phyloP scores from a whole-genome alignment of 2,888 invertebrate species.

The Dryocosmus kuriphilus region DNA sequence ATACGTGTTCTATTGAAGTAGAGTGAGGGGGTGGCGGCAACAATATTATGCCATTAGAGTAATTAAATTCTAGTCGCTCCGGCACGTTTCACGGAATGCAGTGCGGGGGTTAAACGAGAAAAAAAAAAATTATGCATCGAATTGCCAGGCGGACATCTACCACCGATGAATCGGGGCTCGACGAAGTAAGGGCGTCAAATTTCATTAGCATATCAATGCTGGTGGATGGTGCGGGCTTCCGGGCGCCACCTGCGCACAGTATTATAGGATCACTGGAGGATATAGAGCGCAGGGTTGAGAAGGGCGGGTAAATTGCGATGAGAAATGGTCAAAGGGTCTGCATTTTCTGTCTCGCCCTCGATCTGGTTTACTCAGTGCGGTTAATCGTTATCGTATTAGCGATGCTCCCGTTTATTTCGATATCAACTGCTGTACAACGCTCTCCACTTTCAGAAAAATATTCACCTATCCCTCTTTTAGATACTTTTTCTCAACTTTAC shows the following conservation, averaged over 20 bases:
- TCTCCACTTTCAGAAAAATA: neutral
- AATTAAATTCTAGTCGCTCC: constrained; percentile 69
- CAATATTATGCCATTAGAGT: constrained; percentile 71
- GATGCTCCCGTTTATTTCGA: constrained; percentile 41
- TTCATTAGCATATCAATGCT: constrained; percentile 78
- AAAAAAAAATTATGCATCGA: constrained; percentile 61
- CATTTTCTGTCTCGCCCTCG: constrained; percentile 52
- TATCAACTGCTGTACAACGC: neutral
- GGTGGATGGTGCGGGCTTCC: constrained; percentile 72
- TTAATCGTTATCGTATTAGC: constrained; percentile 63
- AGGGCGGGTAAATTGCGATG: constrained; percentile 57
- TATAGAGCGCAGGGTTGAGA: constrained; percentile 49
- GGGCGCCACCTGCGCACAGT: constrained; percentile 76
- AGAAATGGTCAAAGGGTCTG: constrained; percentile 49
- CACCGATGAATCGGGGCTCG: constrained; percentile 41
- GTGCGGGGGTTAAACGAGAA: constrained; percentile 65
- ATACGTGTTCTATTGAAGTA: neutral
- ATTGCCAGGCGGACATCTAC: constrained; percentile 41
- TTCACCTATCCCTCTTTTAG: neutral
- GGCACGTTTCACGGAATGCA: constrained; percentile 57
- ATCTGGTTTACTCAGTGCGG: constrained; percentile 55
- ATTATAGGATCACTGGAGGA: constrained; percentile 73
- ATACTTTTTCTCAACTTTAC: neutral
- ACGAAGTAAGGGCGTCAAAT: constrained; percentile 75
- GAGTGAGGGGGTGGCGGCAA: constrained; percentile 52